A percentile compares a stretch with the other conserved stretches of the same genome.
Conservation (phyloP, 2,888 invertebrate genomes). For the Acrocyrtus sp. region DNA sequence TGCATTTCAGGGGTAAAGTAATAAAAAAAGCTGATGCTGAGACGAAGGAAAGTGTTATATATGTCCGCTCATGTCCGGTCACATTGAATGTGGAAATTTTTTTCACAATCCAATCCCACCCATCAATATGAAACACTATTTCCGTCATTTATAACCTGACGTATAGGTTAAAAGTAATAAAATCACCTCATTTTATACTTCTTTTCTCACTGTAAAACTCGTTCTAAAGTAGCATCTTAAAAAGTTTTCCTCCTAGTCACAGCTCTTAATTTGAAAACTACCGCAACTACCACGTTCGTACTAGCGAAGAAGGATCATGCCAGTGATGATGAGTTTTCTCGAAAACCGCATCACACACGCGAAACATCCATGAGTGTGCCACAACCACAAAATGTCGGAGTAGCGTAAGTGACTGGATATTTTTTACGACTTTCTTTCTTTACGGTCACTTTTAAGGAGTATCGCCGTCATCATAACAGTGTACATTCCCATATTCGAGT, state of each 20-base stretch:
- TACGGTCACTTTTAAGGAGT: slow-evolving; percentile 40
- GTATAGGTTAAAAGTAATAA: slow-evolving; percentile 42
- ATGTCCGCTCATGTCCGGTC: not conserved
- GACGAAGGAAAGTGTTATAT: not conserved
- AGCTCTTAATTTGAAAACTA: slow-evolving; percentile 46
- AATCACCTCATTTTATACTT: slow-evolving; percentile 34
- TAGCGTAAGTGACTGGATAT: slow-evolving; percentile 27
- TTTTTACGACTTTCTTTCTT: slow-evolving; percentile 44
- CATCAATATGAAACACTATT: slow-evolving; percentile 35
- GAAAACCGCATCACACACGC: slow-evolving; percentile 36
- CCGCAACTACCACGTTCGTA: not conserved
- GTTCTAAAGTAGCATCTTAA: not conserved
- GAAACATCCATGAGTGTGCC: slow-evolving; percentile 1
- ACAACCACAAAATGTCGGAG: slow-evolving; percentile 11
- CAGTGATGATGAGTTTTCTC: slow-evolving; percentile 9
- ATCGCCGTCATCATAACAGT: not conserved
- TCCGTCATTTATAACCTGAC: slow-evolving; percentile 42
- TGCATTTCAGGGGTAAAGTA: slow-evolving; percentile 20
- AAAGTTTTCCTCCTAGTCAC: slow-evolving; percentile 17
- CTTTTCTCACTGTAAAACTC: slow-evolving; percentile 12
- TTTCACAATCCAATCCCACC: slow-evolving; percentile 15
- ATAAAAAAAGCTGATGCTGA: too few species aligned
- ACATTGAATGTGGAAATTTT: not conserved
- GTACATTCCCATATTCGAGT: not conserved
- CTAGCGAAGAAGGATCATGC: not conserved